phyloP scores from a whole-genome alignment of 1,140 invertebrate genomes.

The Scaptomyza montana region DNA sequence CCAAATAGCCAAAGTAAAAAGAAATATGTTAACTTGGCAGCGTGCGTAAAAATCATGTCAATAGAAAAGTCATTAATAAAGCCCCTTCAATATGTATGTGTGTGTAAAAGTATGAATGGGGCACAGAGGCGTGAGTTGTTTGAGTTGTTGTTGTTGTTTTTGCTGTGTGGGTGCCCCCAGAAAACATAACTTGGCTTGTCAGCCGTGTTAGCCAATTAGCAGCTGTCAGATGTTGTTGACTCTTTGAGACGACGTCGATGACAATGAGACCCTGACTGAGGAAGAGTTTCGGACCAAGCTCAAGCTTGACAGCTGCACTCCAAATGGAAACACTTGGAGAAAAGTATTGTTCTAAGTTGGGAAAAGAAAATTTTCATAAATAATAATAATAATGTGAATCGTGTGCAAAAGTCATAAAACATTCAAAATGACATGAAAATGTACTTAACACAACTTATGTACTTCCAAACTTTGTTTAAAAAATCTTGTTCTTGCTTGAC shows the following conservation, averaged over 20 bases:
- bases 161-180: constrained; percentile 38
- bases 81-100: not conserved
- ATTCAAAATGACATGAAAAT: too few species aligned
- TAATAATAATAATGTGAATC: too few species aligned
- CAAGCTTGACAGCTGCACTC: constrained; percentile 62
- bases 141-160: not conserved
- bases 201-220: constrained; percentile 71
- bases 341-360: not conserved
- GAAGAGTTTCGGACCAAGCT: constrained; percentile 26
- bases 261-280: constrained; percentile 53
- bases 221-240: constrained; percentile 77
- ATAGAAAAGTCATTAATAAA: constrained; percentile 75
- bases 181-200: constrained; percentile 20
- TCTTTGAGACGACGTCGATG: constrained; percentile 25
- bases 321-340: constrained; percentile 36
- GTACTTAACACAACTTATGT: too few species aligned
- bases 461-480: too few species aligned
- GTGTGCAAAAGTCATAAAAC: too few species aligned
- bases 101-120: constrained; percentile 10
- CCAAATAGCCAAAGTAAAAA: constrained; percentile 4
- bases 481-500: too few species aligned
- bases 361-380: not conserved
- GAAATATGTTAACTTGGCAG: constrained; percentile 40
- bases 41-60: constrained; percentile 77
- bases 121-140: constrained; percentile 53